Evolutionary conservation across 2,113 vertebrate species (phyloP).

Genomic region (Petrocephalus zakoni): DNA sequence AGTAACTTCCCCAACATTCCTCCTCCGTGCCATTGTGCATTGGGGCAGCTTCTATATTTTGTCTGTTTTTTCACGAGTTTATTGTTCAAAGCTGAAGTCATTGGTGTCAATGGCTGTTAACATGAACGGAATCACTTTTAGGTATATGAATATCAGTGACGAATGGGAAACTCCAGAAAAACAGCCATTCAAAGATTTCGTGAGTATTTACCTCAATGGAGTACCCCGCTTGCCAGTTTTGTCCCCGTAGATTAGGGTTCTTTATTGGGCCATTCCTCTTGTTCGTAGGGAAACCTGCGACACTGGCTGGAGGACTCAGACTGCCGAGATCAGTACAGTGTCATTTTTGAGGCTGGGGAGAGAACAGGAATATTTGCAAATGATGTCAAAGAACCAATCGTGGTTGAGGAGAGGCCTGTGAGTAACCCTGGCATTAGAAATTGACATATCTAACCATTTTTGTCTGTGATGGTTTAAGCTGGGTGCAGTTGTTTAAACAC

Average conservation of each 20-base stretch:
- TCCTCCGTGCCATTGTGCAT: background rate
- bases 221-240: background rate
- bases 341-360: conserved; percentile 96
- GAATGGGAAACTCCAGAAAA: conserved; percentile 97
- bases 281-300: conserved; percentile 78
- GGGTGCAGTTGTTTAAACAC: background rate
- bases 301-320: conserved; percentile 95
- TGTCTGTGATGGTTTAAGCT: background rate
- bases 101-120: background rate
- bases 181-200: conserved; percentile 97
- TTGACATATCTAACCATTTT: background rate
- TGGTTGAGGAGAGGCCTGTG: conserved; percentile 87
- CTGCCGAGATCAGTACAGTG: conserved; percentile 94
- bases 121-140: conserved; percentile 15
- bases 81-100: background rate
- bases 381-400: conserved; percentile 85
- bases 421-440: conserved; percentile 39
- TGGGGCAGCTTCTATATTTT: background rate
- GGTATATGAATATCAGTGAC: conserved; percentile 94
- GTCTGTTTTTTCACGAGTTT: background rate
- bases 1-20: too few relatives aligned
- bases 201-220: conserved; percentile 50
- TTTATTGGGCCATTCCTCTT: background rate
- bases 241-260: background rate
- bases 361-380: conserved; percentile 88